Conservation (phyloP, 1,140 invertebrate genomes). For the Lycorma delicatula region DNA sequence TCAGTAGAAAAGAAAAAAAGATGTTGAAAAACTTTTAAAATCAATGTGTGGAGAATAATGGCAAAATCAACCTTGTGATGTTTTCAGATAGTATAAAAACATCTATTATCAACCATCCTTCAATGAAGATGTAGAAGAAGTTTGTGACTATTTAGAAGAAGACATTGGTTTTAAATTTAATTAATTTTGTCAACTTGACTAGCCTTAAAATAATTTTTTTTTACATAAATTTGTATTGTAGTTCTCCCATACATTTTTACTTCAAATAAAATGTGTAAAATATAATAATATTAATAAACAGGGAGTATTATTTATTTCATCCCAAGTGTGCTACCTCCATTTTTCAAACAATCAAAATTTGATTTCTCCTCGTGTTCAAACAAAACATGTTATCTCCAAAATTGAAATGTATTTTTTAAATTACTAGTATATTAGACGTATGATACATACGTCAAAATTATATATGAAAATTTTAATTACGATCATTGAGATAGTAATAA, state of each 20-base stretch:
- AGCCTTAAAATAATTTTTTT: not conserved
- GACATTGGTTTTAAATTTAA: not conserved
- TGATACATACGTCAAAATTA: not conserved
- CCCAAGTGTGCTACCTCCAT: not conserved
- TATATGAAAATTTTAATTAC: no score
- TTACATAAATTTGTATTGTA: not conserved
- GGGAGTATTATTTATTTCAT: slow-evolving; percentile 1
- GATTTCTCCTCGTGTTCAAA: not conserved
- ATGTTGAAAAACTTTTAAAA: slow-evolving; percentile 1
- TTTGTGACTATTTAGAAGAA: not conserved
- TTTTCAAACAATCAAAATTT: not conserved
- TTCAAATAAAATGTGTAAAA: not conserved
- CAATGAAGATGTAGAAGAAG: not conserved
- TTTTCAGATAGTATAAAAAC: not conserved
- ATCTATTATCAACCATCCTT: not conserved
- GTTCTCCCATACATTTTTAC: not conserved
- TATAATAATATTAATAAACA: not conserved
- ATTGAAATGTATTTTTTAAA: not conserved
- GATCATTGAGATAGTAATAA: not conserved
- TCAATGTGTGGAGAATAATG: not conserved
- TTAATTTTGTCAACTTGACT: no score
- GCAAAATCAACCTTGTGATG: slow-evolving; percentile 2
- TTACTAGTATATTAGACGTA: not conserved
- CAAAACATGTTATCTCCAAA: slow-evolving; percentile 1
- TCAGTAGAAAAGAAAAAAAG: not conserved